phyloP scores from a whole-genome alignment of 2,888 invertebrate species.

The Iphiclides podalirius region DNA sequence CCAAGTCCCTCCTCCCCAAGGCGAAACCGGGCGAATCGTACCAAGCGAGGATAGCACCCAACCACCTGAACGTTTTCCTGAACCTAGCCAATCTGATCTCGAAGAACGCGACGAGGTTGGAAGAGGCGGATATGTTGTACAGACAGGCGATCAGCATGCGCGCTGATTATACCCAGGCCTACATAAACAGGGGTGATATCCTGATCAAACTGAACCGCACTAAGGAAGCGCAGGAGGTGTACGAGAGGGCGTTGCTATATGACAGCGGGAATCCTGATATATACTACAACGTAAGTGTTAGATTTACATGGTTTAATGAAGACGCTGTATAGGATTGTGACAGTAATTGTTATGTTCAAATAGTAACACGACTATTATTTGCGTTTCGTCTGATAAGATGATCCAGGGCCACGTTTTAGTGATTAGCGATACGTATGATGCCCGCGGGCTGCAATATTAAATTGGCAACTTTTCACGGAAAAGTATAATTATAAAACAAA shows the following conservation, averaged over 20 bases:
- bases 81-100: constrained; percentile 97
- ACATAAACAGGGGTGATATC: constrained; percentile 98
- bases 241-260: constrained; percentile 94
- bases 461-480: no score
- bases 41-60: constrained; percentile 96
- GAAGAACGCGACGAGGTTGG: constrained; percentile 92
- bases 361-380: no score
- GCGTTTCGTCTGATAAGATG: no score
- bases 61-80: constrained; percentile 96
- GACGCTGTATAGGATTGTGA: no score
- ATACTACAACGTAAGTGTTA: constrained; percentile 91
- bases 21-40: constrained; percentile 96
- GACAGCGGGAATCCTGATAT: constrained; percentile 97
- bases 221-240: constrained; percentile 96
- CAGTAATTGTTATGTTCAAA: no score
- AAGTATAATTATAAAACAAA: no score
- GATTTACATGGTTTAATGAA: not conserved
- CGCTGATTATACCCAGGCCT: constrained; percentile 96
- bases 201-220: constrained; percentile 96
- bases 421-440: no score
- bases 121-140: constrained; percentile 96
- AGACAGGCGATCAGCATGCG: constrained; percentile 98
- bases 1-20: constrained; percentile 93
- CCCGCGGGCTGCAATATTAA: no score
- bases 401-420: no score